Conservation (phyloP, 2,113 vertebrate genomes). For the Fulmarus glacialis region DNA sequence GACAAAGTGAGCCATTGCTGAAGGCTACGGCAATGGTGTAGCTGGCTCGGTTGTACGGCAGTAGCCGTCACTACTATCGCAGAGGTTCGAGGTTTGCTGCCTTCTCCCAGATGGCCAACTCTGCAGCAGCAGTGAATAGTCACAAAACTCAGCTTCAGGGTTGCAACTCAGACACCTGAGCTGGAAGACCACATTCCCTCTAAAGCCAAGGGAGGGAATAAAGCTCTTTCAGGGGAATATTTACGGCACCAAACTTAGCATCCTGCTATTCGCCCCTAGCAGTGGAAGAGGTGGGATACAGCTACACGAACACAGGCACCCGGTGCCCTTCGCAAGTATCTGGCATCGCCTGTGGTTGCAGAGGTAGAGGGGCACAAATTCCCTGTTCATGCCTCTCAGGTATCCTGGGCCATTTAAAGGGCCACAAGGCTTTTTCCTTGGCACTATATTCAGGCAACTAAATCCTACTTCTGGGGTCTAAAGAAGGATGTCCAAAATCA, state of each 20-base stretch:
- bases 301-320: neutral
- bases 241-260: neutral
- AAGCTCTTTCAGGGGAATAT: neutral
- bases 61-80: neutral
- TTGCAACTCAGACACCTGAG: neutral
- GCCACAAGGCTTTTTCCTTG: neutral
- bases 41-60: neutral
- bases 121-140: neutral
- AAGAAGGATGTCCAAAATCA: neutral
- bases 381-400: neutral
- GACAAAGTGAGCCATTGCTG: neutral
- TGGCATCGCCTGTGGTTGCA: neutral
- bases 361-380: neutral
- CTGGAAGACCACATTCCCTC: neutral
- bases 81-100: neutral
- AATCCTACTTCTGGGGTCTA: neutral
- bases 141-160: neutral
- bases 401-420: neutral
- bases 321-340: fast-evolving
- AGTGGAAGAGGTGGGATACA: neutral
- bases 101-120: neutral
- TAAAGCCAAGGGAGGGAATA: neutral
- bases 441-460: neutral
- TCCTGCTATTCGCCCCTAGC: neutral
- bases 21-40: neutral